Base-by-base conservation (phyloP, 2,113 vertebrate species). In the Procavia capensis region DNA sequence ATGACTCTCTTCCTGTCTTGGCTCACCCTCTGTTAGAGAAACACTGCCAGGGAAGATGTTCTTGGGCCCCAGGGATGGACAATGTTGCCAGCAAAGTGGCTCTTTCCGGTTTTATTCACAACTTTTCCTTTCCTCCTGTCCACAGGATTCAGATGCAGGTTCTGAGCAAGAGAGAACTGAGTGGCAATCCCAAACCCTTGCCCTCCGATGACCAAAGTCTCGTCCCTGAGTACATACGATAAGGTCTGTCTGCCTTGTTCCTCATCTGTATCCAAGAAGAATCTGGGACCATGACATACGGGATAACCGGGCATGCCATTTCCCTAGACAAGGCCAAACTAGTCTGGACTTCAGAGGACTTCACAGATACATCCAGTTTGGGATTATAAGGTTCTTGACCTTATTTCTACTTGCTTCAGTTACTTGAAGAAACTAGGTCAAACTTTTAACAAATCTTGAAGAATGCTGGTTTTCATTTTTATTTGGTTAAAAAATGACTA, bases 401-500 rank as follows among this genome's bases (percentile, higher is more conserved):
- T 85, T 88, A 29, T 82, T 82, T 34, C 74, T 34, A 88, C 64
- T 85, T 84, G 4, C 59, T 90, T 45, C 50, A 41, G 50, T 72
- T 87, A 85, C 25, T 50, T 88, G 59, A 43, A n/a, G 24, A 95
- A 84, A 95, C 88, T 45, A 80, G n/a, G 1, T 39, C 75, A 74
- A 87, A 2, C 57, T 93, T 61, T 84, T 80, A 88, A 61, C 36
- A 95, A 95, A 81, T 19, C 13, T 54, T 85, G 29, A 27, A 47
- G 8, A 39, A 83, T 36, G 14, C 5, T 68, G 91, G 78, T 39
- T n/a, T 78, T 29, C 50, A 90, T 76, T 95, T 93, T 87, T 76
- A 88, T 90, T 90, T 95, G 45, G 24, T 82, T 72, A 93, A 79
- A 63, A 43, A 50, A 93, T 61, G 39, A 78, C 47, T 19, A 36